Evolutionary conservation across 1,140 invertebrate genomes (phyloP), one percentile per base, ranked within the genome.

Genomic region (Neelides sp.): DNA sequence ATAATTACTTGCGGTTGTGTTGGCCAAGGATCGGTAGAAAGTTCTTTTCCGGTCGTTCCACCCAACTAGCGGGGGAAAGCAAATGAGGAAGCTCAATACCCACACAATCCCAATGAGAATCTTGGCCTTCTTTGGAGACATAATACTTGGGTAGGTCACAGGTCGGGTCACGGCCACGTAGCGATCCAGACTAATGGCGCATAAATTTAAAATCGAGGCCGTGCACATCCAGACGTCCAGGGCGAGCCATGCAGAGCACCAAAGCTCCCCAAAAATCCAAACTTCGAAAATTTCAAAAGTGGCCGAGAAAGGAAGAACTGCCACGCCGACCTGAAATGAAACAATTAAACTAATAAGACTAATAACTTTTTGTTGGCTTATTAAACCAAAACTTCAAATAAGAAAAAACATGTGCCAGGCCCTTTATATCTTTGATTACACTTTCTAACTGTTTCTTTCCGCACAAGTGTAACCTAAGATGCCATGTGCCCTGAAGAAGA

Each of bases 211-310:
- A 60, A 95, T 96, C 58, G 87, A 92, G 0, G 92, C 90, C 0
- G 92, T 96, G 68, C 91, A 86, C 81, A 96, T 85, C 83, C 91
- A 90, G 1, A 96, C 92, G 68, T 96, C 93, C 19, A 93, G 79
- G 0, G 90, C 89, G 50, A 92, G 69, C 88, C 88, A 94, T 53
- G 89, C 78, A 39, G 84, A 83, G 66, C 89, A 94, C 85, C 87
- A 91, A 19, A 87, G 71, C 66, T 85, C 80, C 32, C 88, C 88
- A 64, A 90, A 92, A 61, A 92, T 85, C 89, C 89, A 94, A 62
- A 88, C 77, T 78, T 89, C 71, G 8, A 78, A 75, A 27, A 69
- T 63, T 67, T 90, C 85, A 74, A 83, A 81, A 4, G 82, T 85
- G 48, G 86, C 83, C 15, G 84, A 88, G 67, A 91, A 91, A 0